These are phyloP conservation scores for Chalcis sispes DNA, from an alignment of 2,888 invertebrate genomes.

Conservation along the genomic window DNA sequence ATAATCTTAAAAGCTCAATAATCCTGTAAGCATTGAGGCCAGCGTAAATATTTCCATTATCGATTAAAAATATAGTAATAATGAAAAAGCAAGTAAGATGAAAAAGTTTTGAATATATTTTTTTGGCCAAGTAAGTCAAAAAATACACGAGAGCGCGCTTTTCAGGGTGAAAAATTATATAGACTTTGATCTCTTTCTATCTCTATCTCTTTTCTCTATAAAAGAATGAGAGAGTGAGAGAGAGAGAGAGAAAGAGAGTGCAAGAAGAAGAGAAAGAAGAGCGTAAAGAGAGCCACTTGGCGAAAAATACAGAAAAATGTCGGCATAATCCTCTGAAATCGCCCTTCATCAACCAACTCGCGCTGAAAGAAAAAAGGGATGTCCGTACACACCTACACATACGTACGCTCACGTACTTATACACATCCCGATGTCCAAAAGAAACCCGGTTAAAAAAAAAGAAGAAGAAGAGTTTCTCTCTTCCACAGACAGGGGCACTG, in stretches of 20 bases:
- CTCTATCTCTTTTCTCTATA: neutral
- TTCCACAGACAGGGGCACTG: neutral
- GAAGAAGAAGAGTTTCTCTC: neutral
- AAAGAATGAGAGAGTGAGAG: neutral
- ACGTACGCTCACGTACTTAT: too few relatives aligned
- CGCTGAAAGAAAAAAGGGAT: neutral
- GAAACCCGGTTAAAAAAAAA: neutral
- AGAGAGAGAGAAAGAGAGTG: neutral
- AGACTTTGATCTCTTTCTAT: neutral
- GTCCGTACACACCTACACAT: too few relatives aligned
- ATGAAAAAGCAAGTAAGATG: slow-evolving; percentile 1
- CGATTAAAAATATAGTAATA: too few relatives aligned
- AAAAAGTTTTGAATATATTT: neutral
- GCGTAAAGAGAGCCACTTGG: neutral
- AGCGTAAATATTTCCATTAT: too few relatives aligned
- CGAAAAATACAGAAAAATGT: slow-evolving; percentile 34
- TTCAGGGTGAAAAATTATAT: slow-evolving; percentile 11
- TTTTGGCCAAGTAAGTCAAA: too few relatives aligned
- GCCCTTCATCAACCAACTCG: slow-evolving; percentile 12
- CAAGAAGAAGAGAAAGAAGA: slow-evolving; percentile 1
- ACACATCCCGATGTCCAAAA: too few relatives aligned
- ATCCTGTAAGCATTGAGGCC: neutral
- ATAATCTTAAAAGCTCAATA: neutral
- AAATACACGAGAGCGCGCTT: too few relatives aligned
- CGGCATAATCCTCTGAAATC: slow-evolving; percentile 31